A percentile compares a stretch with the other conserved stretches of the same genome.
These are phyloP conservation scores for Ivindomyrus marchei DNA, from an alignment of 2,113 vertebrate species.

Conservation along the genomic window DNA sequence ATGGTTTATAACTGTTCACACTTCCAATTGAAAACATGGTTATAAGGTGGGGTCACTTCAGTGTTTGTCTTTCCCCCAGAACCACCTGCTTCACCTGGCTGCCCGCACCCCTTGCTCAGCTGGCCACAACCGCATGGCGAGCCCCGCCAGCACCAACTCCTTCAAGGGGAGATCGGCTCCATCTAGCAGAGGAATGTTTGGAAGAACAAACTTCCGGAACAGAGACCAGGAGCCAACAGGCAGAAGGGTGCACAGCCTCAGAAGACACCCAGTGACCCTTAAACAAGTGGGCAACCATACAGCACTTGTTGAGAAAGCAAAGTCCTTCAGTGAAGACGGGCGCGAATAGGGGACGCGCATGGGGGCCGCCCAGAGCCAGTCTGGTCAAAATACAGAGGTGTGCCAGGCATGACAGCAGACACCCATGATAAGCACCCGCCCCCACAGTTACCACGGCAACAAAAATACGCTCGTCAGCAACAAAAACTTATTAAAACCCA, in stretches of 20 bases:
- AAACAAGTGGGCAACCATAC: background rate
- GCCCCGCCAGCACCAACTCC: background rate
- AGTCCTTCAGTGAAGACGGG: background rate
- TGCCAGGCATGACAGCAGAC: background rate
- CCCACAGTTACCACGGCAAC: background rate
- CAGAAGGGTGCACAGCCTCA: background rate
- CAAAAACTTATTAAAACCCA: background rate
- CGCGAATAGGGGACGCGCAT: no score
- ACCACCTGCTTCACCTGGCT: background rate
- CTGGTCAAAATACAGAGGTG: background rate
- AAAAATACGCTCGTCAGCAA: background rate
- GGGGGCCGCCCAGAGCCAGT: background rate
- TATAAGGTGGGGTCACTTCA: background rate
- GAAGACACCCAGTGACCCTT: background rate
- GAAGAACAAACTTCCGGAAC: background rate
- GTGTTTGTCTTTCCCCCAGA: background rate
- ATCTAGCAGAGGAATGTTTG: background rate
- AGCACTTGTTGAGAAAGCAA: background rate
- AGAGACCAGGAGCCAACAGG: background rate
- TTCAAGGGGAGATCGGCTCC: background rate
- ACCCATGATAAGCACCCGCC: background rate
- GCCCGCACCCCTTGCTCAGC: background rate
- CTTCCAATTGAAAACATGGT: background rate
- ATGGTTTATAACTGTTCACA: slow-evolving; percentile 1
- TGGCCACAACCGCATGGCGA: background rate